Base-by-base conservation (phyloP, 2,888 invertebrate genomes). In the Chrysodeixis includens region DNA sequence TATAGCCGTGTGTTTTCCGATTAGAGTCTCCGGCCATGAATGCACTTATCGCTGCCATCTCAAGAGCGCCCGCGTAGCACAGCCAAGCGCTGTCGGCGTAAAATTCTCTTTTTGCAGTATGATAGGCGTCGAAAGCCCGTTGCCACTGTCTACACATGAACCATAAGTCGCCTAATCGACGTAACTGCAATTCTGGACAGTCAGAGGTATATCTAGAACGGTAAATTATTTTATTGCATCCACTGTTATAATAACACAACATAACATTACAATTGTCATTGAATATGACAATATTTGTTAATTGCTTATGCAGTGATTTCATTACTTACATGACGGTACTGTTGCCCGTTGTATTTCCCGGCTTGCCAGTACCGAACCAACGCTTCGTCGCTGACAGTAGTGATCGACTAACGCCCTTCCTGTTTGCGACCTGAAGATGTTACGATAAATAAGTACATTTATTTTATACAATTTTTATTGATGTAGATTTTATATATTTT, bases 41-140 rank as follows among this genome's bases (percentile, higher is more conserved):
- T 0, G 98, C 98, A 62, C 99, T 97, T 30, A 99, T 91, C 12
- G 98, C 98, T 7, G 99, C 99, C 99, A 99, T 99, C 95, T 99
- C 99, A 56, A 99, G 94, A 6, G 99, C 99, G 10, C 99, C 99
- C 0, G 99, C 99, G 91, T 98, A 99, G 90, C 99, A 98, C 30
- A 99, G 96, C 99, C 99, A 99, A 0, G 99, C 99, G 78, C 99
- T 98, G 89, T 99, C 99, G 1, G 98, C 98, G 87, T 98, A 98
- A 90, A 99, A 99, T 90, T 99, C 99, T 60, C 99, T 96, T 92
- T 99, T 99, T n/a, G 99, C 98, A 51, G 98, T 97, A 92, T 99
- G 99, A 93, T 99, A 99, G 0, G 98, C 97, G 81, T 98, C 98
- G 92, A 98, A 99, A 8, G 99, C 99, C 77, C 98, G 96, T 76